Evolutionary conservation across 2,888 invertebrate species (phyloP).

Genomic region (Pandemis corylana): DNA sequence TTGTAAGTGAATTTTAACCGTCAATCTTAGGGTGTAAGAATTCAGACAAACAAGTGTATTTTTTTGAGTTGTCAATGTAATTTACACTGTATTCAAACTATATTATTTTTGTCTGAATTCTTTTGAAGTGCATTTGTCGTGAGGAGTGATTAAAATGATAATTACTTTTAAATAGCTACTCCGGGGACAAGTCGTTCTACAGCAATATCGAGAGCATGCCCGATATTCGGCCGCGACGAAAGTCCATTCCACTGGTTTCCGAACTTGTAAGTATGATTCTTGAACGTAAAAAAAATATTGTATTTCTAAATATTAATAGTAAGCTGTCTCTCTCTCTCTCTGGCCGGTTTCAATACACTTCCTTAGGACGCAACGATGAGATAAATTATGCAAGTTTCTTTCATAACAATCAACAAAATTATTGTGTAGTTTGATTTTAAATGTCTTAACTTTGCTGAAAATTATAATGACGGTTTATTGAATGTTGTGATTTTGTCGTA

Average conservation of each 20-base stretch:
- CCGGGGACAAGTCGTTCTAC: conserved; percentile 99
- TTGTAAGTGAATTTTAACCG: too few relatives aligned
- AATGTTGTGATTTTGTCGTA: neutral
- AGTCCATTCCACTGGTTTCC: conserved; percentile 98
- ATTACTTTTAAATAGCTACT: conserved; percentile 85
- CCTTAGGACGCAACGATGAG: conserved; percentile 45
- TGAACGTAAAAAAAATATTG: conserved; percentile 44
- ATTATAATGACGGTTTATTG: neutral
- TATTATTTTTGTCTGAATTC: too few relatives aligned
- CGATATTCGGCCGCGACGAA: conserved; percentile 97
- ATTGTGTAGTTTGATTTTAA: neutral
- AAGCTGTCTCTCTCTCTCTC: conserved; percentile 61
- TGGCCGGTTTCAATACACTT: conserved; percentile 74
- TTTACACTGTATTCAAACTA: too few relatives aligned
- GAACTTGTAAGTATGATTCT: conserved; percentile 94
- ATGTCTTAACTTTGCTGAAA: neutral
- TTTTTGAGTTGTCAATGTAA: too few relatives aligned
- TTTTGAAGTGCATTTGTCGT: neutral
- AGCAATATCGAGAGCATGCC: conserved; percentile 99
- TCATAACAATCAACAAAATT: neutral
- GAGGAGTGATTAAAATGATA: neutral
- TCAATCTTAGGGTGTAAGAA: too few relatives aligned
- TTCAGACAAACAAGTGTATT: too few relatives aligned
- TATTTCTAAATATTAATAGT: conserved; percentile 65
- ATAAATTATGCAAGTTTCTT: conserved; percentile 18